phyloP scores from a whole-genome alignment of 2,888 invertebrate genomes.

The Meganola albula region DNA sequence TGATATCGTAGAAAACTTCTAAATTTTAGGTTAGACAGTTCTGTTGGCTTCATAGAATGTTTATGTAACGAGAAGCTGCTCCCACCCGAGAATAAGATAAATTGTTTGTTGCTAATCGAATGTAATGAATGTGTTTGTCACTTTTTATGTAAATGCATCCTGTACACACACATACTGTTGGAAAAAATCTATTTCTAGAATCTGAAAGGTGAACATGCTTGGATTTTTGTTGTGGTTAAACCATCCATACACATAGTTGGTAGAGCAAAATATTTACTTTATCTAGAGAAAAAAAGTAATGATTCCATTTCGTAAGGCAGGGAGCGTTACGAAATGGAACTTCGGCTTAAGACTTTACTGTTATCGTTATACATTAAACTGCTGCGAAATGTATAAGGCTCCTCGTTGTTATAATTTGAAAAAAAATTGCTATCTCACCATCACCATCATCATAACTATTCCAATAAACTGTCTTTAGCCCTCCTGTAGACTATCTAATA shows the following conservation, averaged over 20 bases:
- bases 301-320: constrained; percentile 61
- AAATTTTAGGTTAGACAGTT: constrained; percentile 50
- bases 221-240: no score
- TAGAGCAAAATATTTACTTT: no score
- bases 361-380: constrained; percentile 67
- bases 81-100: constrained; percentile 32
- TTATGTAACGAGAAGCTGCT: constrained; percentile 32
- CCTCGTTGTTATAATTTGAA: constrained; percentile 62
- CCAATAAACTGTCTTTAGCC: constrained; percentile 70
- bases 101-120: constrained; percentile 23
- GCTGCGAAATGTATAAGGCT: constrained; percentile 57
- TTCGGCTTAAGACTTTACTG: constrained; percentile 73
- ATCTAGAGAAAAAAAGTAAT: no score
- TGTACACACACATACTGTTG: neutral
- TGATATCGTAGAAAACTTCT: constrained; percentile 34
- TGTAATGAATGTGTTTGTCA: constrained; percentile 7
- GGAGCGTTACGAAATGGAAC: constrained; percentile 58
- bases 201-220: no score
- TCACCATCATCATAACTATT: constrained; percentile 62
- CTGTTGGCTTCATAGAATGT: constrained; percentile 27
- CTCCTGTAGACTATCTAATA: constrained; percentile 53
- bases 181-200: no score
- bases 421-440: constrained; percentile 71
- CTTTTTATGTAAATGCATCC: neutral
- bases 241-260: no score